phyloP scores from a whole-genome alignment of 2,113 vertebrate genomes.

The Mirounga angustirostris region DNA sequence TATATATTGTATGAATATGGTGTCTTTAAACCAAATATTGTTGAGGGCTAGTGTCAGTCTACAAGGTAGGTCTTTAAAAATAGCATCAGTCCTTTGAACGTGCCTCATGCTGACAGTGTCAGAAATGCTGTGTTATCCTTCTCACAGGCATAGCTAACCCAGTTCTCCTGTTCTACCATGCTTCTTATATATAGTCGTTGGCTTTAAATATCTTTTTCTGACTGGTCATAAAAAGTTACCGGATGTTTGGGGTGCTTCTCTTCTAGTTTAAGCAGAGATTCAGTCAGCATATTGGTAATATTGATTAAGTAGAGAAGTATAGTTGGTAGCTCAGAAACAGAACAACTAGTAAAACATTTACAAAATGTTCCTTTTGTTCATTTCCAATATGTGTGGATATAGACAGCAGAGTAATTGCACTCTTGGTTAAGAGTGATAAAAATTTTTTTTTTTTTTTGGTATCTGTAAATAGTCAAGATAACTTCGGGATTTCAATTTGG shows the following conservation, averaged over 20 bases:
- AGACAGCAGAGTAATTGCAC: neutral
- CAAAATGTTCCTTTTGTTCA: neutral
- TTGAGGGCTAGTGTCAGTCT: conserved; percentile 52
- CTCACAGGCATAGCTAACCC: neutral
- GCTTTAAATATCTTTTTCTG: neutral
- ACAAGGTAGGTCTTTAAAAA: conserved; percentile 81
- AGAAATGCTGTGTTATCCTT: conserved; percentile 6
- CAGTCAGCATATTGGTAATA: neutral
- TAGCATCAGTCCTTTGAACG: conserved; percentile 46
- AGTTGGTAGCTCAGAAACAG: neutral
- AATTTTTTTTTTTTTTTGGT: conserved; percentile 15
- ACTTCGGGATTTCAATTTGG: neutral
- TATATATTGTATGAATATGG: conserved; percentile 27
- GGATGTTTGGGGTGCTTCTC: neutral
- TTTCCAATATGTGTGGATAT: neutral
- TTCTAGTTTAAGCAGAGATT: neutral
- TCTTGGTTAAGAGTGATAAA: neutral
- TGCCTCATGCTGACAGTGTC: neutral
- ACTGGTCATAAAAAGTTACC: neutral
- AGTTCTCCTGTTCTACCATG: neutral
- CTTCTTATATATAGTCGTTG: neutral
- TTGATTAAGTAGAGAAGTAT: neutral
- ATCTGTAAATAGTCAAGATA: neutral
- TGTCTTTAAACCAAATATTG: conserved; percentile 70
- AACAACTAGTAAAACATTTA: neutral